Conservation (phyloP, 2,888 invertebrate genomes). For the Torymus texanus region DNA sequence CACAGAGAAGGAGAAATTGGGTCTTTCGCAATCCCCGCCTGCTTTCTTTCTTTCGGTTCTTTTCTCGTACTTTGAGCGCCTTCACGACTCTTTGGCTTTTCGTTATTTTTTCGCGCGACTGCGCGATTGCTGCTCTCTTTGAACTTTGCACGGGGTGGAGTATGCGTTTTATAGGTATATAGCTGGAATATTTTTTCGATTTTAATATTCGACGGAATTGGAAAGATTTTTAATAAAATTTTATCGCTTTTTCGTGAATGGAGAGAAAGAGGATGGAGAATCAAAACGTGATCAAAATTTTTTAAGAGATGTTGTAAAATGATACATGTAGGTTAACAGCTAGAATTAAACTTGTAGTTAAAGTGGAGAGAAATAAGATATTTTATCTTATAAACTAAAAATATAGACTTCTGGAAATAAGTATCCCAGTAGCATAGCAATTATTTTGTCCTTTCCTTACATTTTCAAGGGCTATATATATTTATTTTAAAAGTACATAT, state of each 20-base stretch:
- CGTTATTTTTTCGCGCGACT: constrained; percentile 6
- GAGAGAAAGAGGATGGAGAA: too few relatives aligned
- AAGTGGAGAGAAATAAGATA: too few relatives aligned
- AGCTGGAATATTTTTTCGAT: background rate
- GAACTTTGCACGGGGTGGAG: background rate
- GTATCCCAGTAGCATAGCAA: too few relatives aligned
- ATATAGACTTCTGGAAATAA: too few relatives aligned
- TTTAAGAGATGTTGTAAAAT: too few relatives aligned
- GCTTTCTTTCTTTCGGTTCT: background rate
- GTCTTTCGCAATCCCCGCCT: background rate
- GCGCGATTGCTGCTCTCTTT: background rate
- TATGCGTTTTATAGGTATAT: background rate
- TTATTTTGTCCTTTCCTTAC: too few relatives aligned
- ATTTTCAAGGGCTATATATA: too few relatives aligned
- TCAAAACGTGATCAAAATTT: too few relatives aligned
- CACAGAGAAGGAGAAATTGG: constrained; percentile 8
- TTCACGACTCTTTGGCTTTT: constrained; percentile 3
- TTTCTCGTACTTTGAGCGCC: constrained; percentile 6
- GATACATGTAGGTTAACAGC: too few relatives aligned
- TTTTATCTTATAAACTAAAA: too few relatives aligned
- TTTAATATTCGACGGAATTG: background rate
- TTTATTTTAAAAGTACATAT: too few relatives aligned
- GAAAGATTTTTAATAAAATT: constrained; percentile 9
- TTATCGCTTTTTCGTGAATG: background rate
- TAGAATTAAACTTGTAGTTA: too few relatives aligned